phyloP scores from a whole-genome alignment of 2,797 vertebrate species.

The Mionectes olivaceus region DNA sequence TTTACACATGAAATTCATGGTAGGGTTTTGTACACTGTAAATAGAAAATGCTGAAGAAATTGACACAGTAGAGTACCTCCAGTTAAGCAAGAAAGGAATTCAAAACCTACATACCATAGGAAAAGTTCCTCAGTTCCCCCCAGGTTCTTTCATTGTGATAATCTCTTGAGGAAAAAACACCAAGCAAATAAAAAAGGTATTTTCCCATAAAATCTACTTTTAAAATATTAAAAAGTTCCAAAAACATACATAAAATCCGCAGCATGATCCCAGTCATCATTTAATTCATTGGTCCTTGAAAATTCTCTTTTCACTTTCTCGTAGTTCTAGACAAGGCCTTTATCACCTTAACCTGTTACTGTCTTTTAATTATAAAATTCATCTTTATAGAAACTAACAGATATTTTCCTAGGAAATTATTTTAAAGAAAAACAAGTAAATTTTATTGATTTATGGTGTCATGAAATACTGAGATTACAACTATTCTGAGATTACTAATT shows the following conservation, averaged over 20 bases:
- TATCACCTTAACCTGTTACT: background rate
- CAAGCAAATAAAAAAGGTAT: background rate
- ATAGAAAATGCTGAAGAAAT: background rate
- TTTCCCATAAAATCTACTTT: background rate
- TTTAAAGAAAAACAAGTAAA: background rate
- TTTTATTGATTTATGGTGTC: background rate
- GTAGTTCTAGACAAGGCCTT: background rate
- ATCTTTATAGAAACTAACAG: background rate
- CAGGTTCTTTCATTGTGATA: background rate
- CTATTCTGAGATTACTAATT: background rate
- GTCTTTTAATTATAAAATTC: background rate
- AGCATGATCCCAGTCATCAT: background rate
- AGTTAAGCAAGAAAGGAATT: background rate
- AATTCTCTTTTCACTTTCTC: background rate
- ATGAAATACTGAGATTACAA: background rate
- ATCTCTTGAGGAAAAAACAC: background rate
- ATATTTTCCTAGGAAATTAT: background rate
- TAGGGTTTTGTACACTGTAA: rapidly evolving
- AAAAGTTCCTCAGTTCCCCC: background rate
- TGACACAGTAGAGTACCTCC: background rate
- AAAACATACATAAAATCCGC: background rate
- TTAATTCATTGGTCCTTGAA: background rate
- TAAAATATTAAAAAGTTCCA: background rate
- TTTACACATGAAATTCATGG: background rate
- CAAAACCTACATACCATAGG: rapidly evolving